These are phyloP conservation scores for Leptoteleia sp. DNA, from an alignment of 1,140 invertebrate genomes.

Conservation along the genomic window DNA sequence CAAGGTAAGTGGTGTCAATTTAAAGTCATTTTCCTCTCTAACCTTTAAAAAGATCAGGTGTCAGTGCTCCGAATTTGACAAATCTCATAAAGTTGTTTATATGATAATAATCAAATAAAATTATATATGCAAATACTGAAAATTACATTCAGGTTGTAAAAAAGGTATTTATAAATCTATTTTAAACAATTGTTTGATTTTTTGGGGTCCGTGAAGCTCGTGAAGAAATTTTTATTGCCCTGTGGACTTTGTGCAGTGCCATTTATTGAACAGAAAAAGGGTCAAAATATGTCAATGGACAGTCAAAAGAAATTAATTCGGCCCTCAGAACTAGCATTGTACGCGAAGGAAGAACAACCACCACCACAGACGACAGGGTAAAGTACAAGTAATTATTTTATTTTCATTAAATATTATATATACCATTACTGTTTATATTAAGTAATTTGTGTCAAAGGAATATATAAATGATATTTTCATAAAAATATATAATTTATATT, in stretches of 20 bases:
- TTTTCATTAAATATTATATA: conserved; percentile 11
- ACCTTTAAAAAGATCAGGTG: conserved; percentile 28
- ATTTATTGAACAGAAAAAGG: conserved; percentile 63
- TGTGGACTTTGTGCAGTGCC: conserved; percentile 78
- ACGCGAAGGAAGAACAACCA: conserved; percentile 69
- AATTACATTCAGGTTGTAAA: too few species aligned
- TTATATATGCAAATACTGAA: too few species aligned
- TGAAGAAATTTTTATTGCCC: conserved; percentile 79
- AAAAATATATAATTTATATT: too few species aligned
- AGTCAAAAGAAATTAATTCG: conserved; percentile 68
- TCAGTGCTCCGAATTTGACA: conserved; percentile 21
- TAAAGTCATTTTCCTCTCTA: neutral
- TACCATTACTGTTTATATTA: conserved; percentile 14
- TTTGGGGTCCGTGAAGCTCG: conserved; percentile 69
- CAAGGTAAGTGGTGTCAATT: conserved; percentile 26
- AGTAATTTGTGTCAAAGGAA: neutral
- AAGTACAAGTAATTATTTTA: conserved; percentile 75
- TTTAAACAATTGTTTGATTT: neutral
- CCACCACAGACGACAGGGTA: conserved; percentile 73
- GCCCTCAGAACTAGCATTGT: conserved; percentile 78
- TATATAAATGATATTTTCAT: neutral
- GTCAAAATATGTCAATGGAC: conserved; percentile 30
- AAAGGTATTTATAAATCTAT: too few species aligned
- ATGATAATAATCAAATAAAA: too few species aligned
- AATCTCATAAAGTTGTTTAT: conserved; percentile 23